Conservation (phyloP, 1,140 invertebrate genomes). For the Sitodiplosis mosellana region DNA sequence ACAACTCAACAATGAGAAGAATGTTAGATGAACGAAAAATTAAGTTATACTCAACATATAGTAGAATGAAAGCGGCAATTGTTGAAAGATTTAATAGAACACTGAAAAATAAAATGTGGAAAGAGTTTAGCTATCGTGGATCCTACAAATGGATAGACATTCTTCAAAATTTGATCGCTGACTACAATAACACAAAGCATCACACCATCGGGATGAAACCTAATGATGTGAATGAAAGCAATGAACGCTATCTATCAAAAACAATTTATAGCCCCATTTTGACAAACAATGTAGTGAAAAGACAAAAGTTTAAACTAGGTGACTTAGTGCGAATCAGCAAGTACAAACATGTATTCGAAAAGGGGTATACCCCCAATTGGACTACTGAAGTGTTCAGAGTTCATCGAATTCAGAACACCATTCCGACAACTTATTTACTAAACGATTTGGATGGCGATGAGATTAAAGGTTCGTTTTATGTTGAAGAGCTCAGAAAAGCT, state of each 20-base stretch:
- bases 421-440: conserved; percentile 18
- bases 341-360: conserved; percentile 20
- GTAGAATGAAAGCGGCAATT: conserved; percentile 29
- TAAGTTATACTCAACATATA: too few species aligned
- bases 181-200: too few species aligned
- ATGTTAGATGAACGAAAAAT: too few species aligned
- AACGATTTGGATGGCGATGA: conserved; percentile 13
- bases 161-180: too few species aligned
- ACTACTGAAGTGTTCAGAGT: conserved; percentile 24
- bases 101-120: conserved; percentile 26
- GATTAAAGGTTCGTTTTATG: conserved; percentile 22
- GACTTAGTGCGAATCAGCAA: conserved; percentile 23
- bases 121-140: conserved; percentile 24
- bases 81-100: conserved; percentile 28
- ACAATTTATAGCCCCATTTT: too few species aligned
- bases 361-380: conserved; percentile 25
- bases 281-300: too few species aligned
- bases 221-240: too few species aligned
- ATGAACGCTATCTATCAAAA: too few species aligned
- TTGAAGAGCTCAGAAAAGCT: conserved; percentile 15
- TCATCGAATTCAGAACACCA: conserved; percentile 13
- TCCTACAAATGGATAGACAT: conserved; percentile 8
- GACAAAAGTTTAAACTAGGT: conserved; percentile 10
- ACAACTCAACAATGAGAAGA: too few species aligned
- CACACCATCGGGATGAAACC: too few species aligned